A percentile compares a stretch with the other conserved stretches of the same genome.
phyloP scores from a whole-genome alignment of 1,140 invertebrate genomes.

The Phthorimaea operculella region DNA sequence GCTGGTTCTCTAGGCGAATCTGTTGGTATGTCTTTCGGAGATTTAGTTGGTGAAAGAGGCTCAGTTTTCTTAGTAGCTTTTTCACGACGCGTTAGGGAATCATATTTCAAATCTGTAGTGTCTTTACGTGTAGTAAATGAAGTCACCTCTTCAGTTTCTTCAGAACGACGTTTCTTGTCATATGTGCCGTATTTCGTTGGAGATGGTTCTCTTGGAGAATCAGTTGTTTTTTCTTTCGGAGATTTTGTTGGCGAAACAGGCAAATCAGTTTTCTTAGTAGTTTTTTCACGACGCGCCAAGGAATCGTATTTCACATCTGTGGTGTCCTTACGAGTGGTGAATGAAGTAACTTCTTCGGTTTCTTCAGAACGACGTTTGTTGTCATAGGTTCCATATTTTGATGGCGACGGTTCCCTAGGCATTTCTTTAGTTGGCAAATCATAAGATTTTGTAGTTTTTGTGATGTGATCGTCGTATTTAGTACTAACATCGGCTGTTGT shows the following conservation, averaged over 20 bases:
- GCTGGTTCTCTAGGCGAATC: background rate
- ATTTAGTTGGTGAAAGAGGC: background rate
- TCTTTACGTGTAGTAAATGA: background rate
- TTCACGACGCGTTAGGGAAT: background rate
- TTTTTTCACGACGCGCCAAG: background rate
- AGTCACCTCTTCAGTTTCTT: slow-evolving; percentile 12
- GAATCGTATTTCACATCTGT: slow-evolving; percentile 1
- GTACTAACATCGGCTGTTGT: slow-evolving; percentile 5
- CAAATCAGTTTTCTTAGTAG: background rate
- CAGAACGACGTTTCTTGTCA: slow-evolving; percentile 20
- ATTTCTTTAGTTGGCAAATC: background rate
- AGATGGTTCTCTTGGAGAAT: slow-evolving; percentile 18
- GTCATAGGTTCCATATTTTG: slow-evolving; percentile 31
- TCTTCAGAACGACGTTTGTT: slow-evolving; percentile 19
- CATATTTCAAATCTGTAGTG: background rate
- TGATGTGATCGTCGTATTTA: background rate
- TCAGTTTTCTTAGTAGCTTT: background rate
- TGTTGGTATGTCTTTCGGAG: background rate
- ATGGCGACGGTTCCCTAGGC: slow-evolving; percentile 21
- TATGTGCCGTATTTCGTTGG: slow-evolving; percentile 29
- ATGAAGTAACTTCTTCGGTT: slow-evolving; percentile 8
- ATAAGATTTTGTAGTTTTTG: background rate
- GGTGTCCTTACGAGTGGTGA: background rate
- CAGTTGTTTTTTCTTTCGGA: background rate
- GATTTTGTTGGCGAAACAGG: background rate